Conservation (phyloP, 1,140 invertebrate genomes). For the Diorhabda elongata region DNA sequence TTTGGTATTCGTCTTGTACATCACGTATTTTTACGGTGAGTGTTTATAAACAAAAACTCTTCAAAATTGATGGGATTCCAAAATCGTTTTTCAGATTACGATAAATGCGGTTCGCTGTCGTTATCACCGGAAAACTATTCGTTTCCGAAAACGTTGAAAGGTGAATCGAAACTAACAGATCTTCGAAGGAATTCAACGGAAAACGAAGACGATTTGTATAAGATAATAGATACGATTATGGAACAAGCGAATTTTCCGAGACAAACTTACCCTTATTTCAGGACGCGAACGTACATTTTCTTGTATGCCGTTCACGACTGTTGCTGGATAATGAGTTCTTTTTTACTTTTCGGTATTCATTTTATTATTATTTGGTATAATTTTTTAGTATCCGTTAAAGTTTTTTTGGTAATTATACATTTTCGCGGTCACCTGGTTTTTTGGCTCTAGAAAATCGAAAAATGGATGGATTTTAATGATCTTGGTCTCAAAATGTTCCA, state of each 20-base stretch:
- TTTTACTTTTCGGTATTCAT: constrained; percentile 24
- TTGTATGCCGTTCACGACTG: constrained; percentile 26
- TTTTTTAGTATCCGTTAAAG: no score
- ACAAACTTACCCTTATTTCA: constrained; percentile 10
- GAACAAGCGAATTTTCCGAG: constrained; percentile 19
- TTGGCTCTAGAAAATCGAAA: no score
- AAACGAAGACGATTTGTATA: constrained; percentile 16
- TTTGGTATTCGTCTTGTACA: constrained; percentile 27
- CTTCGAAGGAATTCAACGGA: neutral
- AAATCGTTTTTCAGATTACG: constrained; percentile 8
- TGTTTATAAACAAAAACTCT: constrained; percentile 10
- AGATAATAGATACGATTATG: constrained; percentile 17
- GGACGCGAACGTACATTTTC: constrained; percentile 22
- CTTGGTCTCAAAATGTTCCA: no score
- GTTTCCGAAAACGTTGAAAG: no score
- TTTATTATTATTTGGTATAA: no score
- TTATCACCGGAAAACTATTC: no score
- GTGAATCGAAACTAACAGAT: neutral
- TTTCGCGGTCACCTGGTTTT: no score
- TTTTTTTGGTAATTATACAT: no score
- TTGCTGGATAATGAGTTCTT: constrained; percentile 24
- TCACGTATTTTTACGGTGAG: constrained; percentile 39
- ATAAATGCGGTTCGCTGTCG: constrained; percentile 11
- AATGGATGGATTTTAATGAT: no score
- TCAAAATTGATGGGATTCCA: constrained; percentile 5